Evolutionary conservation across 2,888 invertebrate species (phyloP), one percentile per base, ranked within the genome.

Genomic region (Lasioglossum morio): DNA sequence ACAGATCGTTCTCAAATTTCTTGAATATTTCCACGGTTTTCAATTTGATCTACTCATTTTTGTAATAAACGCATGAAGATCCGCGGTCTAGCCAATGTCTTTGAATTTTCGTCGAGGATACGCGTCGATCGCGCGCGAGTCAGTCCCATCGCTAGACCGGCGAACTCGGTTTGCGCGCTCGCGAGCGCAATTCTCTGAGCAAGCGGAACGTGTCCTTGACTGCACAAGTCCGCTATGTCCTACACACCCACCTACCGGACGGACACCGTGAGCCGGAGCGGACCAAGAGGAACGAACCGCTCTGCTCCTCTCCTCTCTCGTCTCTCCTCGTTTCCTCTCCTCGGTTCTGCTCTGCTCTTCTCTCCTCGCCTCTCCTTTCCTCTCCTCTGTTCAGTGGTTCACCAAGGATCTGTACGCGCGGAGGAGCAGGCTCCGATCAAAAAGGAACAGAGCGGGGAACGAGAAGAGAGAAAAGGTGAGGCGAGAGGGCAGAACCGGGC

Each of bases 131-230:
- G 63, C 63, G 63, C 63, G 8, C 30, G 53, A 46, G 48, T 75
- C 63, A 48, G 72, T 72, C 70, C 73, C 74, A 77, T 83, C 87
- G 81, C 48, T 79, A 80, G 82, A 72, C 77, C 63, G 72, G 66
- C 16, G 88, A 86, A 81, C 80, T 85, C 82, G 87, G 80, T 66
- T 72, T 79, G 80, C 83, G 30, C 63, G 63, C 63, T 63, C 63
- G 63, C 63, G 63, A 30, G 63, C 83, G 80, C 53, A 85, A 84
- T 79, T 84, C 90, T 87, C 89, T 81, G 91, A 86, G 91, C 89
- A 90, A 91, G 90, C 91, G 90, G 92, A 92, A 91, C 92, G 90
- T 92, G 91, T 91, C 91, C 91, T 91, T 91, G 91, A 91, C 92
- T 91, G 92, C 90, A 87, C 90, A 86, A 91, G 92, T 91, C 91